Evolutionary conservation across 2,888 invertebrate genomes (phyloP).

Genomic region (Lithophane leautieri): DNA sequence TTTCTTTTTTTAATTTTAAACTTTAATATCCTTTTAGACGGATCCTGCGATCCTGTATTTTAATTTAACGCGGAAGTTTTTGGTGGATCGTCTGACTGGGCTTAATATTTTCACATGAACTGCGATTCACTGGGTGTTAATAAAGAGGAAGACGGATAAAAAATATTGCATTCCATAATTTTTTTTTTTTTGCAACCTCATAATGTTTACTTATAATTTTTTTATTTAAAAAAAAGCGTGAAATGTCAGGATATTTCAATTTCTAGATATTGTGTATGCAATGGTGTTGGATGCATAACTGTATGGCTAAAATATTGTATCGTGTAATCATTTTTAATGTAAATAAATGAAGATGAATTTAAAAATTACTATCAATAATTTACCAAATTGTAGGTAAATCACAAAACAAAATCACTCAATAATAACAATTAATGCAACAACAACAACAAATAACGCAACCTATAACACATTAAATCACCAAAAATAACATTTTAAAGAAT

Average conservation of each 20-base stretch:
- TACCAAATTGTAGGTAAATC: not conserved
- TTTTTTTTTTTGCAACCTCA: too few species aligned
- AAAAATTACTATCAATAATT: not conserved
- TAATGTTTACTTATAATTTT: not conserved
- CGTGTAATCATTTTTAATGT: not conserved
- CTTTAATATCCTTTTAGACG: slow-evolving; percentile 60
- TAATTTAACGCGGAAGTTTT: slow-evolving; percentile 63
- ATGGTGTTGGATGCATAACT: not conserved
- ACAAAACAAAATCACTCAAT: slow-evolving; percentile 1
- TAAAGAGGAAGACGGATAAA: slow-evolving; percentile 54
- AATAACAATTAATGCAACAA: slow-evolving; percentile 12
- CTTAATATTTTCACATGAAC: slow-evolving; percentile 68
- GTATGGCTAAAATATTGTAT: not conserved
- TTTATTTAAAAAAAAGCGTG: too few species aligned
- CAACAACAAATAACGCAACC: slow-evolving; percentile 42
- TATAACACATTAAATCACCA: slow-evolving; percentile 83
- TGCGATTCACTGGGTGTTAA: slow-evolving; percentile 65
- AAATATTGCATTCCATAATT: slow-evolving; percentile 54
- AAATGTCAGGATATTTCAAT: too few species aligned
- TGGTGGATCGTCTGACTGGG: slow-evolving; percentile 56
- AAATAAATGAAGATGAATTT: not conserved
- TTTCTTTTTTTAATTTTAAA: slow-evolving; percentile 65
- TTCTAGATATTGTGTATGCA: not conserved
- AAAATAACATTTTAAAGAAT: slow-evolving; percentile 90
- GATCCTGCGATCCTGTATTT: slow-evolving; percentile 50